A percentile compares a stretch with the other conserved stretches of the same genome.
Conservation (phyloP, 2,888 invertebrate species). For the Mongoloraphidia duomilia region DNA sequence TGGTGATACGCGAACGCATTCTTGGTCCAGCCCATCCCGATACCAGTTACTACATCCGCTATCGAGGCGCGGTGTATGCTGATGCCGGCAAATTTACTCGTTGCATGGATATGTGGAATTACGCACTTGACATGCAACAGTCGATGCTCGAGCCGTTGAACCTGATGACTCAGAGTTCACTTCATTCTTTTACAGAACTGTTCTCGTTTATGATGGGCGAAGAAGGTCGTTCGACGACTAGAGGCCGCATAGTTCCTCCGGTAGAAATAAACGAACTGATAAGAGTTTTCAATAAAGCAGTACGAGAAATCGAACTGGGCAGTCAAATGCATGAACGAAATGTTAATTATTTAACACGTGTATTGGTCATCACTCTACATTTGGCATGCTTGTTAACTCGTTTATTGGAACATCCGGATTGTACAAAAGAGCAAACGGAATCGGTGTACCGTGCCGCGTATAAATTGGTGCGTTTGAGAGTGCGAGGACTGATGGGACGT, state of each 20-base stretch:
- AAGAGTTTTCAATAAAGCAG: constrained; percentile 67
- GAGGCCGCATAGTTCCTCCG: constrained; percentile 62
- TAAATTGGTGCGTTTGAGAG: constrained; percentile 58
- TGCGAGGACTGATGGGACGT: constrained; percentile 44
- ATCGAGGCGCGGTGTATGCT: constrained; percentile 58
- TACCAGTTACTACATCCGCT: constrained; percentile 91
- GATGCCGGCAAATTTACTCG: constrained; percentile 85
- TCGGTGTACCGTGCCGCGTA: constrained; percentile 61
- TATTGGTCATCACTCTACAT: constrained; percentile 74
- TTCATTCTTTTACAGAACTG: constrained; percentile 88
- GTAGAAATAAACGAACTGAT: constrained; percentile 71
- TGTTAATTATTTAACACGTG: constrained; percentile 63
- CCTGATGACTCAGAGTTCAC: constrained; percentile 87
- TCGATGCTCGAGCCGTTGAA: constrained; percentile 82
- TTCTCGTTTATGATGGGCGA: constrained; percentile 91
- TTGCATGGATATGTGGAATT: constrained; percentile 91
- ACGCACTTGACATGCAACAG: constrained; percentile 93
- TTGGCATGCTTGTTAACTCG: constrained; percentile 63
- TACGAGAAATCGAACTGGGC: constrained; percentile 58
- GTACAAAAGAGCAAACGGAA: constrained; percentile 28
- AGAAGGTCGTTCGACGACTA: constrained; percentile 48
- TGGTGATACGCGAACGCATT: constrained; percentile 84
- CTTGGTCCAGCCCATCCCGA: constrained; percentile 91
- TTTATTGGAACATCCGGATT: constrained; percentile 33
- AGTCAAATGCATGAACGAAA: constrained; percentile 54